A percentile compares a stretch with the other conserved stretches of the same genome.
These are phyloP conservation scores for Piscicola geometra DNA, from an alignment of 2,888 invertebrate genomes.

Conservation along the genomic window DNA sequence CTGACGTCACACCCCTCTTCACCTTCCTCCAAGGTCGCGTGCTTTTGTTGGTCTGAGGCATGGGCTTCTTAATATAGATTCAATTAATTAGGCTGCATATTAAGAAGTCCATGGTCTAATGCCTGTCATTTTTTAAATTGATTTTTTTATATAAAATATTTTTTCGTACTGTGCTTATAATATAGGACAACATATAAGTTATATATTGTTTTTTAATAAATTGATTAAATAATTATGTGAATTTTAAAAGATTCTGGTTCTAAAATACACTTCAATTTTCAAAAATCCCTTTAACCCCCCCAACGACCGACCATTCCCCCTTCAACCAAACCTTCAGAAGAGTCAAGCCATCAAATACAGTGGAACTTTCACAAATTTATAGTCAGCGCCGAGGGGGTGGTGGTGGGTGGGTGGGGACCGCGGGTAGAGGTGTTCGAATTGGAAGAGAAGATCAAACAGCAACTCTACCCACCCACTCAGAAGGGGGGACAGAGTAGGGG, in stretches of 20 bases:
- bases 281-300: background rate
- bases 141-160: too few species aligned
- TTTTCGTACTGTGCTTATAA: too few species aligned
- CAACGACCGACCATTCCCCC: background rate
- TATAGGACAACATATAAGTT: too few species aligned
- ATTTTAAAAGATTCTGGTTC: background rate
- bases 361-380: conserved; percentile 62
- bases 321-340: conserved; percentile 43
- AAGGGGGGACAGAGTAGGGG: conserved; percentile 20
- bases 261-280: background rate
- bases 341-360: conserved; percentile 51
- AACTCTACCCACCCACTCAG: background rate
- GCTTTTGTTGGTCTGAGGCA: background rate
- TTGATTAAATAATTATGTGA: background rate
- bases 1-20: conserved; percentile 52
- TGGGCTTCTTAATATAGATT: background rate
- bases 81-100: background rate
- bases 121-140: too few species aligned
- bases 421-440: conserved; percentile 45
- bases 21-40: conserved; percentile 46
- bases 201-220: background rate
- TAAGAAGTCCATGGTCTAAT: too few species aligned
- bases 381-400: conserved; percentile 56
- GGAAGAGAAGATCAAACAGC: conserved; percentile 26
- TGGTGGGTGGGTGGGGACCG: conserved; percentile 57